Percentiles rank a stretch among this genome's conserved stretches.
These are phyloP conservation scores for Nymphalis io DNA, from an alignment of 1,140 invertebrate species.

Conservation along the genomic window DNA sequence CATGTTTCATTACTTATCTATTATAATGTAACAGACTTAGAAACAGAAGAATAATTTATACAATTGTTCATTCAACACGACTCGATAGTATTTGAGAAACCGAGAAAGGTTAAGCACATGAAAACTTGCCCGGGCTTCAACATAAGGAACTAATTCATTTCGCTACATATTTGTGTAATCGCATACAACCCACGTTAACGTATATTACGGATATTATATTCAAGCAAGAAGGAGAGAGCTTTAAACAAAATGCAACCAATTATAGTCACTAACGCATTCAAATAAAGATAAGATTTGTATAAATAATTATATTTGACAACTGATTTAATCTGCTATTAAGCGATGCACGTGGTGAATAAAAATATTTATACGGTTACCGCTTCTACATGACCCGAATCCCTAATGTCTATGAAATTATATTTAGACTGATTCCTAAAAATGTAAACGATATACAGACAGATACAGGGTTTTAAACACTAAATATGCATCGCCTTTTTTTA, in stretches of 20 bases:
- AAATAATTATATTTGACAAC: slow-evolving; percentile 26
- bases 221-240: slow-evolving; percentile 1
- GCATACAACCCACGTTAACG: slow-evolving; percentile 13
- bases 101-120: no score
- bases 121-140: neutral
- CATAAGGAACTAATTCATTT: slow-evolving; percentile 28
- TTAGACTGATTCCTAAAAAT: neutral
- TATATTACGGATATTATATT: slow-evolving; percentile 35
- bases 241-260: slow-evolving; percentile 17
- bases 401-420: slow-evolving; percentile 6
- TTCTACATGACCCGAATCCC: slow-evolving; percentile 25
- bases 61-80: no score
- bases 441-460: no score
- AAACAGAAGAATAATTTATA: no score
- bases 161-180: slow-evolving; percentile 27
- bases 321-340: slow-evolving; percentile 38
- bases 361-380: slow-evolving; percentile 23
- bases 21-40: no score
- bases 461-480: no score
- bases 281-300: slow-evolving; percentile 31
- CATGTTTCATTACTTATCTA: no score
- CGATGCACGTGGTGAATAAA: slow-evolving; percentile 37
- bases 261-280: slow-evolving; percentile 21
- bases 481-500: no score
- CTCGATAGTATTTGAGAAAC: no score